phyloP scores from a whole-genome alignment of 2,888 invertebrate species.

The Macaria notata region DNA sequence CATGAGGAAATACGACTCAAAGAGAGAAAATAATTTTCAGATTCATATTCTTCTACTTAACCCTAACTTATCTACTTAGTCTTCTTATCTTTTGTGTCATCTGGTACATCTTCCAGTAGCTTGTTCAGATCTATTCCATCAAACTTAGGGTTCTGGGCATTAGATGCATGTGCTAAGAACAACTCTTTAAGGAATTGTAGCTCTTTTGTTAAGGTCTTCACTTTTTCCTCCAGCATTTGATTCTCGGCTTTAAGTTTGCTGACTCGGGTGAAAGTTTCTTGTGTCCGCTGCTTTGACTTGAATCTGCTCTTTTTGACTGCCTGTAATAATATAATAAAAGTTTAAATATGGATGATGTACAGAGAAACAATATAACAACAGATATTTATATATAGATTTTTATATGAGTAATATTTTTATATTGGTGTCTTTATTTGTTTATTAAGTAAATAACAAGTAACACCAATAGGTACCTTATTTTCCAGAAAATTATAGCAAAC shows the following conservation, averaged over 20 bases:
- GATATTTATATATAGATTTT: too few species aligned
- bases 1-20: too few species aligned
- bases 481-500: too few species aligned
- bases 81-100: constrained; percentile 52
- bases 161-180: constrained; percentile 90
- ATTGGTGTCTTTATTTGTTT: too few species aligned
- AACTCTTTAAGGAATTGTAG: constrained; percentile 90
- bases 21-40: too few species aligned
- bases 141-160: constrained; percentile 77
- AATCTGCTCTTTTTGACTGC: constrained; percentile 92
- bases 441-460: too few species aligned
- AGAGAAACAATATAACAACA: too few species aligned
- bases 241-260: constrained; percentile 90
- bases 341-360: too few species aligned
- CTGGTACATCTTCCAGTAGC: constrained; percentile 78
- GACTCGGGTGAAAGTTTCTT: constrained; percentile 89
- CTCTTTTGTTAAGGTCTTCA: constrained; percentile 90
- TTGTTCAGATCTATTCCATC: constrained; percentile 82
- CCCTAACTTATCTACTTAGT: constrained; percentile 28
- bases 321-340: constrained; percentile 53
- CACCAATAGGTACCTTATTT: too few species aligned
- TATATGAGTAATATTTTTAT: too few species aligned
- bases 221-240: constrained; percentile 90
- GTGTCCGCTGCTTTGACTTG: constrained; percentile 89
- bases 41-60: neutral